phyloP scores from a whole-genome alignment of 2,113 vertebrate genomes.

The Anguilla japonica region DNA sequence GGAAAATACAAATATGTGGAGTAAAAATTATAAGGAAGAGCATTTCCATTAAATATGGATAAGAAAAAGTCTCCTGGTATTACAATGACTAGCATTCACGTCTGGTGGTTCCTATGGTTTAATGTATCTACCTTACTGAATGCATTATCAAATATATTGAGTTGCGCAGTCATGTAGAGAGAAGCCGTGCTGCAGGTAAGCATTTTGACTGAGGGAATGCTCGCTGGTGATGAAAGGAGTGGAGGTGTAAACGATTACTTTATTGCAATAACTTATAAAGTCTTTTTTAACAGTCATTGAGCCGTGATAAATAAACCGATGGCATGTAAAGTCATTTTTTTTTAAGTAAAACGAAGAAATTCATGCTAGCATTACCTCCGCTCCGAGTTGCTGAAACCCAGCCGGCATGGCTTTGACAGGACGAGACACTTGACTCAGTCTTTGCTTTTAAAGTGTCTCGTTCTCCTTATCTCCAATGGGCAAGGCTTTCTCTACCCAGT shows the following conservation, averaged over 20 bases:
- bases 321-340: neutral
- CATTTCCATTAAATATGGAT: neutral
- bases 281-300: neutral
- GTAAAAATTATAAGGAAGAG: neutral
- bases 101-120: neutral
- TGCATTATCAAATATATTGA: neutral
- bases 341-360: neutral
- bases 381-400: constrained; percentile 75
- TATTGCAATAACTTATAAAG: neutral
- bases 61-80: neutral
- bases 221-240: neutral
- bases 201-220: neutral
- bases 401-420: constrained; percentile 65
- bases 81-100: neutral
- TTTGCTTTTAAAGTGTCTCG: constrained; percentile 43
- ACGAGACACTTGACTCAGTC: constrained; percentile 36
- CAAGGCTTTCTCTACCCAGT: constrained; percentile 38
- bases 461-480: neutral
- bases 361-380: constrained; percentile 57
- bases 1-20: neutral
- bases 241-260: neutral
- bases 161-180: neutral
- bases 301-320: neutral
- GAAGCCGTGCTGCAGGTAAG: neutral
- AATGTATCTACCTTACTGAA: neutral